A percentile compares a stretch with the other conserved stretches of the same genome.
Evolutionary conservation across 2,113 vertebrate species (phyloP).

Genomic region (Blennius ocellaris): DNA sequence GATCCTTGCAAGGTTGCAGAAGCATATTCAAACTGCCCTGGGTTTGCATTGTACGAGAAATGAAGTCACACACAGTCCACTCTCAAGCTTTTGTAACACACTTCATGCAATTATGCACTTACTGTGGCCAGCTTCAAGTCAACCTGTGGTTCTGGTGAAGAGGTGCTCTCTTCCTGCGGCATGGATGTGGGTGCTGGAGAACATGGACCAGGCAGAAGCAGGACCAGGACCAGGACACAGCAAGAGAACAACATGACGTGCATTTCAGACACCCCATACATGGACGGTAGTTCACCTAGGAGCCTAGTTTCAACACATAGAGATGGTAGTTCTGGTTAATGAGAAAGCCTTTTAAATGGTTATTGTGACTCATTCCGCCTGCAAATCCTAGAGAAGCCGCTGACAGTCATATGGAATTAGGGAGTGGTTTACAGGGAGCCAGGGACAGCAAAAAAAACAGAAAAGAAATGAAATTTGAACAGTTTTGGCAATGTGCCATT

Average conservation of each 20-base stretch:
- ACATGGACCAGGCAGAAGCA: conserved; percentile 51
- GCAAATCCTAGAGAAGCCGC: conserved; percentile 75
- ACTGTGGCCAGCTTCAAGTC: conserved; percentile 81
- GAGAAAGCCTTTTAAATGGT: conserved; percentile 81
- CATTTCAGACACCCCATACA: conserved; percentile 58
- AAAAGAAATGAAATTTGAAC: conserved; percentile 19
- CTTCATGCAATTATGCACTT: conserved; percentile 70
- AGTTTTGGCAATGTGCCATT: conserved; percentile 33
- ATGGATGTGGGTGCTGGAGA: conserved; percentile 59
- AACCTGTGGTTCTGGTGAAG: conserved; percentile 62
- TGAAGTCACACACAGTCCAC: conserved; percentile 29
- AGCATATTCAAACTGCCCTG: neutral
- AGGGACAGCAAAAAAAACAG: conserved; percentile 31
- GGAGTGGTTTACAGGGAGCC: conserved; percentile 79
- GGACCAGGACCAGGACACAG: conserved; percentile 56
- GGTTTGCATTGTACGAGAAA: conserved; percentile 11
- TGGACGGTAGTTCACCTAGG: conserved; percentile 13
- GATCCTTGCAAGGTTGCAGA: neutral
- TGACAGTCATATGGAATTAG: conserved; percentile 71
- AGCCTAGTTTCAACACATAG: conserved; percentile 39
- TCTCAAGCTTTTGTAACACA: conserved; percentile 41
- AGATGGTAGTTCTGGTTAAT: conserved; percentile 72
- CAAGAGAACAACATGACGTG: conserved; percentile 56
- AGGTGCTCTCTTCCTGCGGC: conserved; percentile 35
- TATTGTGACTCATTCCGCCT: conserved; percentile 80